Evolutionary conservation across 2,113 vertebrate species (phyloP).

Genomic region (Hippocampus abdominalis): DNA sequence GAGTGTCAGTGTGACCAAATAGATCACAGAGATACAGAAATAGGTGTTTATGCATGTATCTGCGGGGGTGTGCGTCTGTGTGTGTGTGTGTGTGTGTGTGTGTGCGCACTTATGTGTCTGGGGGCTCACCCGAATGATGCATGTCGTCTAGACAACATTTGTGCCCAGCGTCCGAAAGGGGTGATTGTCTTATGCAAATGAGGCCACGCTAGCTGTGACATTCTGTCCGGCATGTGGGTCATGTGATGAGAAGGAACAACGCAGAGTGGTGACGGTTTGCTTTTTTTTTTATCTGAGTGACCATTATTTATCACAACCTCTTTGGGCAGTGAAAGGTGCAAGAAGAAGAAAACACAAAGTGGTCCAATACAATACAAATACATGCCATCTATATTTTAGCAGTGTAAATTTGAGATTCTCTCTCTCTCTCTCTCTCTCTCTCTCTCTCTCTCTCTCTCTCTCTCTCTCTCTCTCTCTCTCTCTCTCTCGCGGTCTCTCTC

Average conservation of each 20-base stretch:
- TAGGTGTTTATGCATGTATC: conserved; percentile 51
- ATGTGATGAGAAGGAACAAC: conserved; percentile 59
- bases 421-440: too few relatives aligned
- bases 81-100: conserved; percentile 5
- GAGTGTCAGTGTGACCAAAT: conserved; percentile 46
- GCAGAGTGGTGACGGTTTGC: conserved; percentile 57
- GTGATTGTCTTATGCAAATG: conserved; percentile 89
- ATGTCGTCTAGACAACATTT: conserved; percentile 90
- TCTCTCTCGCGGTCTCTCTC: background rate
- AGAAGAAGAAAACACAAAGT: background rate
- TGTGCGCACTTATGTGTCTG: conserved; percentile 53
- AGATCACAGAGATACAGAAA: conserved; percentile 44
- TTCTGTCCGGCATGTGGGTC: conserved; percentile 62
- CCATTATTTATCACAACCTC: conserved; percentile 63
- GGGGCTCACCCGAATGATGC: conserved; percentile 80
- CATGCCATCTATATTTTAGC: background rate
- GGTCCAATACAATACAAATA: background rate
- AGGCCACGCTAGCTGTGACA: conserved; percentile 70
- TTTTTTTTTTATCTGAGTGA: conserved; percentile 57
- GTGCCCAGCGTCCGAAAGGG: conserved; percentile 73
- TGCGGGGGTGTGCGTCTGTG: conserved; percentile 27
- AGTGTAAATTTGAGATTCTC: background rate
- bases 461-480: too few relatives aligned
- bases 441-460: too few relatives aligned
- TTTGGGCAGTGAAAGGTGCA: conserved; percentile 30